Evolutionary conservation across 2,797 vertebrate species (phyloP), one percentile per base, ranked within the genome.

Genomic region (Limosa lapponica): DNA sequence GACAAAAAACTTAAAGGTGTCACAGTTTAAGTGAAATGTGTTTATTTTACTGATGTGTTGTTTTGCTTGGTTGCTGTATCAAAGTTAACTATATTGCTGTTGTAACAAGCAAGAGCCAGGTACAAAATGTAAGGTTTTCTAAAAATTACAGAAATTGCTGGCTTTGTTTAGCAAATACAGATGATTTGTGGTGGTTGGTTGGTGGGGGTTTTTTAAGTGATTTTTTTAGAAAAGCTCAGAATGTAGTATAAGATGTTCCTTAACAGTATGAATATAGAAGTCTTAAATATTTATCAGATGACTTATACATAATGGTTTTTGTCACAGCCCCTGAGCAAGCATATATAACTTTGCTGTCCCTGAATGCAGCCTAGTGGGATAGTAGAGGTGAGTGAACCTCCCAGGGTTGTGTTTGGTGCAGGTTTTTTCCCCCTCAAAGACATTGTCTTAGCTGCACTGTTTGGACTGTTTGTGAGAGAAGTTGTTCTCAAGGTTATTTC

Each of bases 321-420:
- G 19, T 85, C 58, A 25, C 74, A 87, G 90, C 80, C 36, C 90
- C 92, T 0, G 80, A 94, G 28, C 82, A 94, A 88, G 72, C 82
- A 4, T 91, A 82, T 48, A 19, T 91, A 58, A 79, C 75, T 62
- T n/a, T 93, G 85, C 75, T 95, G 75, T 91, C 87, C 64, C 64
- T 94, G 92, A 94, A 91, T n/a, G 64, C 85, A 82, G 36, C 49
- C 4, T 65, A 70, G 79, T 69, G 71, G 82, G 59, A 87, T 70
- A 80, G 19, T 58, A 85, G 64, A 85, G 85, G 87, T 91, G 48
- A 93, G 92, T 82, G 66, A 46, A 25, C 36, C 13, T 58, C 24
- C 52, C 2, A 11, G 43, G 15, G 28, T 18, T 62, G 23, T 48
- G 36, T 72, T 89, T 37, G 14, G 8, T 87, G 54, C 8, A 28